Conservation (phyloP, 2,113 vertebrate genomes). For the Prochilodus magdalenae region DNA sequence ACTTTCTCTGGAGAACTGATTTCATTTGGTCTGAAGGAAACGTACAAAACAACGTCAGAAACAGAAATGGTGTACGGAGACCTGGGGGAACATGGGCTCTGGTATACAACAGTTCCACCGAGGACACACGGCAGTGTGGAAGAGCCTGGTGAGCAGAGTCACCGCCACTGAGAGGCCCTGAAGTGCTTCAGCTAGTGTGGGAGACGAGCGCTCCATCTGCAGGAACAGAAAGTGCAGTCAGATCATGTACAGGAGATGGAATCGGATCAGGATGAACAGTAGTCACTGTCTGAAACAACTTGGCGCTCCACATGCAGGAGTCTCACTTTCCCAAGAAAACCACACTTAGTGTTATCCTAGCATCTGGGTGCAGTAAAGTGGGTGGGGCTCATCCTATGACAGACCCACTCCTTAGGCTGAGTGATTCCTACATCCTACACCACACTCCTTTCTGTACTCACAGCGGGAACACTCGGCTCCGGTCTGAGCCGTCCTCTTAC, state of each 20-base stretch:
- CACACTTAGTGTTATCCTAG: no score
- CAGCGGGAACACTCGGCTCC: no score
- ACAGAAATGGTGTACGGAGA: conserved; percentile 20
- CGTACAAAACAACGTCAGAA: conserved; percentile 64
- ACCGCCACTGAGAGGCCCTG: conserved; percentile 3
- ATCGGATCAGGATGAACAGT: not conserved
- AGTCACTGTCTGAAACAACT: no score
- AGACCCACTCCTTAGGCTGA: no score
- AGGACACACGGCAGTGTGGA: not conserved
- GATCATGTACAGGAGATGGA: not conserved
- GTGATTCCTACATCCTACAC: no score
- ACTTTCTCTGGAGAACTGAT: conserved; percentile 30
- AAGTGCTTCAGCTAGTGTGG: conserved; percentile 48
- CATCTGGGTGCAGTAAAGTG: no score
- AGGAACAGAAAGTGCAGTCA: not conserved
- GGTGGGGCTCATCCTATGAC: no score
- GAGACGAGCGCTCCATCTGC: not conserved
- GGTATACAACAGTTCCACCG: not conserved
- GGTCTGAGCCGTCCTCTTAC: no score
- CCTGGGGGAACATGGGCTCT: not conserved
- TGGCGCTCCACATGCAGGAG: no score
- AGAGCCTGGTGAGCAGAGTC: conserved; percentile 39
- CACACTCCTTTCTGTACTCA: no score
- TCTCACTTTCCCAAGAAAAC: no score
- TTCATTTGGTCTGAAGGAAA: conserved; percentile 51